Conservation (phyloP, 2,797 vertebrate genomes). For the Pipistrellus pipistrellus region DNA sequence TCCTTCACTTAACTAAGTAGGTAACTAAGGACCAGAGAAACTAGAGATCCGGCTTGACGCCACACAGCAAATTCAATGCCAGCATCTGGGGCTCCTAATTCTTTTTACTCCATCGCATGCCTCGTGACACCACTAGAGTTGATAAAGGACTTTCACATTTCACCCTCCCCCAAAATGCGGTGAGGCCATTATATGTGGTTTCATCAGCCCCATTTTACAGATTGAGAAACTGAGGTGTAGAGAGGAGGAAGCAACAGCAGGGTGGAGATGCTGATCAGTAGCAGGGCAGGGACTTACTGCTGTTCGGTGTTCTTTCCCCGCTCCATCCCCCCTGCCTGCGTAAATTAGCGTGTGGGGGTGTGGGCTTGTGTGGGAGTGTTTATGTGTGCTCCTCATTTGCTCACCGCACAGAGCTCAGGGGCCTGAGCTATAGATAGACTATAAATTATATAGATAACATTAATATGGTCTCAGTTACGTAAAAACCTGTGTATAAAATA, state of each 20-base stretch:
- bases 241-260: neutral
- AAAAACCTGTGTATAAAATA: slow-evolving; percentile 63
- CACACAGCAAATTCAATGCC: neutral
- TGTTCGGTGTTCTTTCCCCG: neutral
- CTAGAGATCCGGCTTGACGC: neutral
- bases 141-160: neutral
- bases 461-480: slow-evolving; percentile 64
- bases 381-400: neutral
- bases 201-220: neutral
- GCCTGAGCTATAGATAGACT: slow-evolving; percentile 19
- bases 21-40: slow-evolving; percentile 32
- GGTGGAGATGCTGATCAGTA: neutral
- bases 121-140: neutral
- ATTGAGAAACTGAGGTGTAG: slow-evolving; percentile 21
- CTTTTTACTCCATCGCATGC: neutral
- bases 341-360: neutral
- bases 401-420: slow-evolving; percentile 41
- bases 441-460: slow-evolving; percentile 75
- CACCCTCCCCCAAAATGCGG: neutral
- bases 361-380: neutral
- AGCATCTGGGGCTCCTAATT: neutral
- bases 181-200: neutral
- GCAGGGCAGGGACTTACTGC: neutral
- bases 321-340: neutral
- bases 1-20: slow-evolving; percentile 21